Base-by-base conservation (phyloP, 1,140 invertebrate species). In the Drosophila micromelanica region DNA sequence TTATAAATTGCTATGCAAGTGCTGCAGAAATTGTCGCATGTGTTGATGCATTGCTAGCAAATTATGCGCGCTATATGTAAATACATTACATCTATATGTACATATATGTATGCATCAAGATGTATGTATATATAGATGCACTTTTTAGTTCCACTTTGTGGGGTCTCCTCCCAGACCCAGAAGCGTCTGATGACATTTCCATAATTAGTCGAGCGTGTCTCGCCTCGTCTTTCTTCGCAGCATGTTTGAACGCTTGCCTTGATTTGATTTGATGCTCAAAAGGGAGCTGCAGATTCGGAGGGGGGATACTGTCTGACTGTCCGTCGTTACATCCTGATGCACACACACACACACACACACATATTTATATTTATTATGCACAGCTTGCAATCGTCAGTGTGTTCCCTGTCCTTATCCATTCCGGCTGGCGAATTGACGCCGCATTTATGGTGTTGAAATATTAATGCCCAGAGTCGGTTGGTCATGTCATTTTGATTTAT, bases 361-460 rank as follows among this genome's bases (percentile, higher is more conserved):
- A 4, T 4, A 0, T 49, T 13, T 49, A 30, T 49, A 87, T 87
- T 87, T 87, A 82, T 86, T 86, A 85, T 85, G 81, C 81, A 81
- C 78, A 81, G 82, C 87, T 71, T 86, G 81, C 78, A 81, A 74
- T 81, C 82, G 70, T 73, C 85, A 72, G 68, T 76, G 40, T 72
- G 76, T 85, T 74, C 68, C 68, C 70, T 80, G 80, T 68, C 81
- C 73, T 71, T 80, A 74, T 77, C 81, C 85, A 81, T 51, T 52
- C 27, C 52, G 20, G 3, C 68, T 62, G 78, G 82, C 81, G 81
- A 86, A 86, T 86, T 86, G 81, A 87, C 84, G 81, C 82, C 78
- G 78, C 82, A 86, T 87, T 86, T 86, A 87, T 86, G 81, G 81
- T 86, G 82, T 86, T 86, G 81, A 86, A 86, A 86, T 86, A 86